Conservation (phyloP, 2,797 vertebrate species). For the Neosilurus mollespiculum region DNA sequence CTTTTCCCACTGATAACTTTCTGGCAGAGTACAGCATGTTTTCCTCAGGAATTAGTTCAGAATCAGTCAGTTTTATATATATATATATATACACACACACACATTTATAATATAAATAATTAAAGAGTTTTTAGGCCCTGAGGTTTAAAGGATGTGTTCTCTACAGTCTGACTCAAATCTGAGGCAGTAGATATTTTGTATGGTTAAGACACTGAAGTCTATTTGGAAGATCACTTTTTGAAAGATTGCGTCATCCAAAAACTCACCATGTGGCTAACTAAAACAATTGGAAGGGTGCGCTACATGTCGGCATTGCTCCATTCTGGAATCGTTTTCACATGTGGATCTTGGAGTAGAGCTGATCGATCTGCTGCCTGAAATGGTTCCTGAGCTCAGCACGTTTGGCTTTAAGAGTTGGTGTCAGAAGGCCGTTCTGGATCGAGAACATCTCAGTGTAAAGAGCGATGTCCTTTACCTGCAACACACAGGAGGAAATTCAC, state of each 20-base stretch:
- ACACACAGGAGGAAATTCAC: neutral
- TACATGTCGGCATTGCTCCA: constrained; percentile 1
- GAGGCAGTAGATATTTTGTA: neutral
- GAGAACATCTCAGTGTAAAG: constrained; percentile 86
- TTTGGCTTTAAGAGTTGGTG: constrained; percentile 94
- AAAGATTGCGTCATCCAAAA: neutral
- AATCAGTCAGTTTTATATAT: too few relatives aligned
- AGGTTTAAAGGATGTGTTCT: constrained; percentile 9
- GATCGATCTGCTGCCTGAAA: constrained; percentile 85
- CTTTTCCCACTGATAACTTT: too few relatives aligned
- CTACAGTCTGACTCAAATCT: neutral
- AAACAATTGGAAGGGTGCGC: neutral
- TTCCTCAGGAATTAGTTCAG: too few relatives aligned
- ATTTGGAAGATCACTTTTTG: neutral
- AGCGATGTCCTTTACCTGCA: constrained; percentile 84
- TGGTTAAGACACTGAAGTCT: constrained; percentile 19
- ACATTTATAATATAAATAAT: too few relatives aligned
- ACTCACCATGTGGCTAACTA: neutral
- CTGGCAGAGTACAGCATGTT: too few relatives aligned
- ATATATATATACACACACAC: too few relatives aligned
- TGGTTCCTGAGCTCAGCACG: constrained; percentile 80
- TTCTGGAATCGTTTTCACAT: constrained; percentile 62
- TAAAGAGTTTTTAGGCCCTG: neutral
- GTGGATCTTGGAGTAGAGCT: constrained; percentile 83
- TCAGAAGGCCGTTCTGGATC: constrained; percentile 86